These are phyloP conservation scores for Cheirogaleus major DNA, from an alignment of 2,797 vertebrate genomes.

Conservation along the genomic window DNA sequence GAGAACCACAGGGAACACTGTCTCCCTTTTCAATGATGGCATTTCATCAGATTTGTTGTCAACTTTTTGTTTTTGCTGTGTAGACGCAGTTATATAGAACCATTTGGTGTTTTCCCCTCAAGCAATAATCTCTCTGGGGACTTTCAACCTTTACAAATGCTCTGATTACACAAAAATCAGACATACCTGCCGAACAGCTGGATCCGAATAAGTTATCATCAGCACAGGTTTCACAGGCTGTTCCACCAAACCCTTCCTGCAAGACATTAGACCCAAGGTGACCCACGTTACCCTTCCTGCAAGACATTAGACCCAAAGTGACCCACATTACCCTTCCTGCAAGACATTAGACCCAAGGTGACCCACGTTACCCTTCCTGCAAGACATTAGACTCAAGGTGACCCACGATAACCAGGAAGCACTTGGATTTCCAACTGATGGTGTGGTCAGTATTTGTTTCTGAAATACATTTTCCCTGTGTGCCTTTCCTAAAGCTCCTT, in stretches of 20 bases:
- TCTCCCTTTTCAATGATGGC: neutral
- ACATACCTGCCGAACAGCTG: slow-evolving; percentile 88
- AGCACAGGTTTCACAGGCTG: slow-evolving; percentile 91
- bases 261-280: neutral
- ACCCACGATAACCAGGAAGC: neutral
- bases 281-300: too few relatives aligned
- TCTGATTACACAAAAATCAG: neutral
- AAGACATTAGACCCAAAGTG: too few relatives aligned
- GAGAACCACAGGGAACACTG: neutral
- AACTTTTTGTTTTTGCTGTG: neutral
- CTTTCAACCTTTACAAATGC: neutral
- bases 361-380: too few relatives aligned
- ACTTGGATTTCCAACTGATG: neutral
- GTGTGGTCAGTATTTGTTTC: neutral
- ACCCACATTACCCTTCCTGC: too few relatives aligned
- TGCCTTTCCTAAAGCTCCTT: neutral
- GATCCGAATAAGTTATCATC: slow-evolving; percentile 86
- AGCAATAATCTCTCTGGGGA: neutral
- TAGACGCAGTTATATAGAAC: neutral
- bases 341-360: too few relatives aligned
- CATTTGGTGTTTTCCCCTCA: neutral
- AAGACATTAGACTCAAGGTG: neutral
- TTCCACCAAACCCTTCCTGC: slow-evolving; percentile 89
- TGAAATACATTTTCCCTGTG: neutral
- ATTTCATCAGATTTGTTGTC: neutral